These are phyloP conservation scores for Gopherus evgoodei DNA, from an alignment of 2,113 vertebrate genomes.

Conservation along the genomic window DNA sequence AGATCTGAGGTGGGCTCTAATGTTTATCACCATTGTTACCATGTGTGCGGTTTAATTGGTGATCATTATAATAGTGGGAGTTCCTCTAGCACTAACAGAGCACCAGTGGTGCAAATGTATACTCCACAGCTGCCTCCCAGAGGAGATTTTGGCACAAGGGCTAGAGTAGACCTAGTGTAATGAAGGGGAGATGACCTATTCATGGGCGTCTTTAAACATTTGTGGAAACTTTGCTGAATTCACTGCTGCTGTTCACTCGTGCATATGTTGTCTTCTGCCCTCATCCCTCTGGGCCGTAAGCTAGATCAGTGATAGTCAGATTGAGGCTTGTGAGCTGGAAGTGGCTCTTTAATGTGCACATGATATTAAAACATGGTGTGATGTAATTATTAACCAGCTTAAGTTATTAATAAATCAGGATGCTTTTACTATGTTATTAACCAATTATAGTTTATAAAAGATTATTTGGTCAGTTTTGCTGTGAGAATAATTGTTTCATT, in stretches of 20 bases:
- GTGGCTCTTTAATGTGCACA: no score
- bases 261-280: rapidly evolving
- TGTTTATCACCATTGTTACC: neutral
- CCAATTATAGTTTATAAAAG: no score
- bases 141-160: neutral
- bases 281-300: neutral
- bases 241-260: neutral
- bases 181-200: neutral
- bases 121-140: neutral
- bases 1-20: neutral
- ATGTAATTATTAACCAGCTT: no score
- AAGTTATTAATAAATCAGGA: no score
- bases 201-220: neutral
- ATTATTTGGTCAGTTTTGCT: no score
- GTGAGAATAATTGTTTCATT: no score
- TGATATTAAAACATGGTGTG: no score
- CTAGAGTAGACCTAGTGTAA: rapidly evolving
- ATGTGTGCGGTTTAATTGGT: neutral
- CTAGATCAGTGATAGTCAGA: neutral
- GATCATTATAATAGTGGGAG: neutral
- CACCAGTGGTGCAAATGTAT: neutral
- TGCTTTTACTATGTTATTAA: no score
- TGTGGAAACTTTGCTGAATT: neutral
- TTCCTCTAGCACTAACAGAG: neutral
- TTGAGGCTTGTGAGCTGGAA: no score